Percentiles rank a stretch among this genome's conserved stretches.
Evolutionary conservation across 2,888 invertebrate species (phyloP).

Genomic region (Elmis aenea): DNA sequence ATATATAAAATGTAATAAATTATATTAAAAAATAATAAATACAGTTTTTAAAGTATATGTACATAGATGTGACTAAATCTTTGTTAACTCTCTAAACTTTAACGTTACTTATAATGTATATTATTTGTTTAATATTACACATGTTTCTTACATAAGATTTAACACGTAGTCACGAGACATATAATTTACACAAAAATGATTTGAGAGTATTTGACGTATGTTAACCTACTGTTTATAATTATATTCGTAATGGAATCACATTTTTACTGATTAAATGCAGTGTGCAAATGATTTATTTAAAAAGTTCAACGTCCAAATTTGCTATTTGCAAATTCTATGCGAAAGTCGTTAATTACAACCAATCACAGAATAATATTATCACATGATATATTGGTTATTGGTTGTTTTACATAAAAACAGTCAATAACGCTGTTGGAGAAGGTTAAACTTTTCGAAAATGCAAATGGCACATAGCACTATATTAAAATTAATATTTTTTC

Average conservation of each 20-base stretch:
- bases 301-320: constrained; percentile 11
- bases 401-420: not conserved
- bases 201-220: not conserved
- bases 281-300: constrained; percentile 11
- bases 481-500: constrained; percentile 5
- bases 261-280: constrained; percentile 22
- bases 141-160: constrained; percentile 28
- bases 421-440: constrained; percentile 1
- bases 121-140: constrained; percentile 25
- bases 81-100: constrained; percentile 26
- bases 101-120: constrained; percentile 34
- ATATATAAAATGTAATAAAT: not conserved
- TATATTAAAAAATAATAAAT: constrained; percentile 18
- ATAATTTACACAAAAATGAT: constrained; percentile 19
- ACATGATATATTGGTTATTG: constrained; percentile 4
- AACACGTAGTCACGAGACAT: constrained; percentile 33
- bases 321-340: constrained; percentile 3
- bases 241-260: constrained; percentile 32
- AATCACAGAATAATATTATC: constrained; percentile 4
- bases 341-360: not conserved
- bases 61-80: constrained; percentile 29
- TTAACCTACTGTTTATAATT: not conserved
- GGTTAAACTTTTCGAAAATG: constrained; percentile 2
- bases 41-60: constrained; percentile 26
- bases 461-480: constrained; percentile 14